These are phyloP conservation scores for Eugnorisma glareosa DNA, from an alignment of 2,888 invertebrate species.

Conservation along the genomic window DNA sequence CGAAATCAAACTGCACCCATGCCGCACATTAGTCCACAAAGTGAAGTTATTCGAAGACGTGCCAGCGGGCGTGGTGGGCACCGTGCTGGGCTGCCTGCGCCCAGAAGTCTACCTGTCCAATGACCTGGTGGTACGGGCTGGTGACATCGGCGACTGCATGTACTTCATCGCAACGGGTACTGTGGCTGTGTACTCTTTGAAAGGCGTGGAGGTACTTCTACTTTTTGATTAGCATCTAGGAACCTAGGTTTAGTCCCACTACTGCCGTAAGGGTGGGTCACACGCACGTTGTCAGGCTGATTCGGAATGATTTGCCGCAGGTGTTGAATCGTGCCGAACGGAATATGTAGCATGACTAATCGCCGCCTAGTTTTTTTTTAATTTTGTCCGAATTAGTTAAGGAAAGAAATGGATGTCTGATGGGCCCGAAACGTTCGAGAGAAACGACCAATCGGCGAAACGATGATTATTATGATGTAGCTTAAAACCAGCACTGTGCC, in stretches of 20 bases:
- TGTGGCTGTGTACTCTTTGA: slow-evolving; percentile 90
- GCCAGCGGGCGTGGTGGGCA: slow-evolving; percentile 85
- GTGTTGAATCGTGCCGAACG: neutral
- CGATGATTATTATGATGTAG: neutral
- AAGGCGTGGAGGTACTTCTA: slow-evolving; percentile 90
- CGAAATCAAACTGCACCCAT: slow-evolving; percentile 90
- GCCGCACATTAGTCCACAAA: slow-evolving; percentile 89
- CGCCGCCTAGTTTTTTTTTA: too few relatives aligned
- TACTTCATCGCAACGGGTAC: slow-evolving; percentile 92
- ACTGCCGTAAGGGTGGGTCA: neutral
- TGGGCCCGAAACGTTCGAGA: too few relatives aligned
- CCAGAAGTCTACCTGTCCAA: slow-evolving; percentile 91
- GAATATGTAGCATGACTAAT: too few relatives aligned
- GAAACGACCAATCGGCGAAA: neutral
- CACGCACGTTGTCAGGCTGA: neutral
- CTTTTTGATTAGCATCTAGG: neutral
- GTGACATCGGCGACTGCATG: slow-evolving; percentile 91
- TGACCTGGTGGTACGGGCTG: slow-evolving; percentile 91
- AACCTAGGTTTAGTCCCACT: neutral
- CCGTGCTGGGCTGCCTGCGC: slow-evolving; percentile 88
- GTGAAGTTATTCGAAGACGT: slow-evolving; percentile 89
- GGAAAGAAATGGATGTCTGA: too few relatives aligned
- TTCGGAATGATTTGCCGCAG: neutral
- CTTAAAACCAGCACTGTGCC: neutral
- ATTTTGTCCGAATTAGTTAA: too few relatives aligned